phyloP scores from a whole-genome alignment of 1,140 invertebrate genomes.

The Marisa cornuarietis region DNA sequence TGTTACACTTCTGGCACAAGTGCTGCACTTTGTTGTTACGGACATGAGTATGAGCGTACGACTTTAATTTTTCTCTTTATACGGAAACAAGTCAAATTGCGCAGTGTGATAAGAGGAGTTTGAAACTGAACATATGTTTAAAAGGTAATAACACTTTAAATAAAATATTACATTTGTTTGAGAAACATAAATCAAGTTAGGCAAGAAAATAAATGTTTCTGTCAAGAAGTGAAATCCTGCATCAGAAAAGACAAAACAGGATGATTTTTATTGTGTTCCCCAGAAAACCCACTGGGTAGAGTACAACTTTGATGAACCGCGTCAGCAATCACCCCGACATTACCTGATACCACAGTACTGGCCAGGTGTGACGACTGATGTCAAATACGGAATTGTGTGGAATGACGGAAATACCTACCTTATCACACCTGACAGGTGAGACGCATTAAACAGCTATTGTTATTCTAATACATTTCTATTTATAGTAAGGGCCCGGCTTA shows the following conservation, averaged over 20 bases:
- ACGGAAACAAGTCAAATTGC: too few relatives aligned
- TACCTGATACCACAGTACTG: slow-evolving; percentile 11
- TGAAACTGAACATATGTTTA: background rate
- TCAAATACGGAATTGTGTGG: slow-evolving; percentile 11
- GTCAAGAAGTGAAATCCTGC: too few relatives aligned
- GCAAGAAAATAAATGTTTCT: too few relatives aligned
- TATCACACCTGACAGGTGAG: slow-evolving; percentile 8
- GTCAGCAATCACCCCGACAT: background rate
- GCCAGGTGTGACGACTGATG: slow-evolving; percentile 1
- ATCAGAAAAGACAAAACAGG: background rate
- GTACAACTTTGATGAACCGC: slow-evolving; percentile 8
- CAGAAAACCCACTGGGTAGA: background rate
- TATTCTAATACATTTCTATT: background rate
- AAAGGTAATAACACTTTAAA: too few relatives aligned
- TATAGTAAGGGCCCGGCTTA: too few relatives aligned
- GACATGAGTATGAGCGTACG: background rate
- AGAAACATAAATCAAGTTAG: too few relatives aligned
- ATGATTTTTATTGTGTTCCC: too few relatives aligned
- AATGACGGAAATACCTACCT: slow-evolving; percentile 12
- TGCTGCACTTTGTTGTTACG: too few relatives aligned
- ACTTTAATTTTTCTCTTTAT: too few relatives aligned
- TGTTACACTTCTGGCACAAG: background rate
- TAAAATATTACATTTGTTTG: too few relatives aligned
- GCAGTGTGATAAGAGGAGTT: too few relatives aligned
- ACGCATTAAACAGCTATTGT: too few relatives aligned